Conservation (phyloP, 2,888 invertebrate genomes). For the Steinernema hermaphroditum region DNA sequence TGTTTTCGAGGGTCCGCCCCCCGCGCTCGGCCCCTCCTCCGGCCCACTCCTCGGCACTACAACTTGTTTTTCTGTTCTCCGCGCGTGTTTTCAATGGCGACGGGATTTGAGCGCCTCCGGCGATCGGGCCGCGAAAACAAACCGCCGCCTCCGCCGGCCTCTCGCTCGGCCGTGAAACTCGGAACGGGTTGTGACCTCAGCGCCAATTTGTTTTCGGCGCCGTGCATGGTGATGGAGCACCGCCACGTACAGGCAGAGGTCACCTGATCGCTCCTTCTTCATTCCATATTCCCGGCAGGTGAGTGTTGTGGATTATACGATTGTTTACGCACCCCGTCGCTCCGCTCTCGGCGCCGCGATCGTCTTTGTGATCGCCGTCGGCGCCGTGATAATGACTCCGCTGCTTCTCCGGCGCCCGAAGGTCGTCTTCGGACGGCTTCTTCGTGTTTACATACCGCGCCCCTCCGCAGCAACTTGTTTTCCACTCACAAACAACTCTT, state of each 20-base stretch:
- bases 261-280: not conserved
- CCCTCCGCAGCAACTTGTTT: no score
- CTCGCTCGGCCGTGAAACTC: not conserved
- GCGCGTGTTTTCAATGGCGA: conserved; percentile 8
- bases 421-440: not conserved
- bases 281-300: conserved; percentile 12
- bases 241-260: not conserved
- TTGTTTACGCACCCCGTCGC: conserved; percentile 11
- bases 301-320: conserved; percentile 16
- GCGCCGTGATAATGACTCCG: conserved; percentile 21
- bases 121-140: not conserved
- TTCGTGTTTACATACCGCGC: not conserved
- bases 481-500: no score
- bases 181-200: not conserved
- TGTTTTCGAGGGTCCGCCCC: not conserved
- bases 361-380: not conserved
- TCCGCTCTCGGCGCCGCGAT: not conserved
- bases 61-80: conserved; percentile 11
- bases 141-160: not conserved
- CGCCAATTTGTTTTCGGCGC: not conserved
- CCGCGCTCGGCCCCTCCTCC: not conserved
- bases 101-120: not conserved
- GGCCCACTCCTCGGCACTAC: not conserved
- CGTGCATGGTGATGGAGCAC: not conserved
- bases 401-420: not conserved